Evolutionary conservation across 1,140 invertebrate species (phyloP), one percentile per base, ranked within the genome.

Genomic region (Pseudomyrmex pallidus): DNA sequence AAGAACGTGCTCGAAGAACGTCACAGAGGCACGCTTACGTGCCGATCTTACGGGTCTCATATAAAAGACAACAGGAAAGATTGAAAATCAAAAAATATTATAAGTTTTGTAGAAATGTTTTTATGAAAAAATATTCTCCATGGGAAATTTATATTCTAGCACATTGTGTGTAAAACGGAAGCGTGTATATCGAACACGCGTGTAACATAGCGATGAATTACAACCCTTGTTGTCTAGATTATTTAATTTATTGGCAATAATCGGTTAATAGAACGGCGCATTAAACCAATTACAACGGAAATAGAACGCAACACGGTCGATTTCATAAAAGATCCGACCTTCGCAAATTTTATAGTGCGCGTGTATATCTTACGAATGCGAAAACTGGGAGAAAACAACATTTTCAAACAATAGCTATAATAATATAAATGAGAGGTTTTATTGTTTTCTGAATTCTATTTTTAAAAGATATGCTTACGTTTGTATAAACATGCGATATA

Each of bases 261-360:
- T 25, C 46, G 66, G 17, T 2, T 56, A 80, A 80, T 80, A n/a
- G 12, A 80, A 50, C 15, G 7, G 22, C 56, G n/a, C 46, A 72
- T 80, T 80, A 59, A 80, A 80, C 15, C 66, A 80, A 59, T 80
- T 80, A 48, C 22, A 5, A 48, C 7, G 64, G 8, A 80, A 61
- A 59, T 80, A 70, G 52, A 68, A 10, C 15, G 35, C 25, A 72
- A 59, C 20, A 50, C n/a, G 4, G 72, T 72, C 44, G 44, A 48
- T 17, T 22, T 70, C 22, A 35, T 22, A 72, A 80, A 59, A 12
- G 20, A 80, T 72, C n/a, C 12, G 66, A 72, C 66, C 76, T 80
- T 72, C 35, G 13, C 2, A 2, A 70, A 78, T 70, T 80, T 80
- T 46, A 59, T 25, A 35, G 22, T 50, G 15, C 0, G 15, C 5